Evolutionary conservation across 1,140 invertebrate genomes (phyloP).

Genomic region (Semibalanus balanoides): DNA sequence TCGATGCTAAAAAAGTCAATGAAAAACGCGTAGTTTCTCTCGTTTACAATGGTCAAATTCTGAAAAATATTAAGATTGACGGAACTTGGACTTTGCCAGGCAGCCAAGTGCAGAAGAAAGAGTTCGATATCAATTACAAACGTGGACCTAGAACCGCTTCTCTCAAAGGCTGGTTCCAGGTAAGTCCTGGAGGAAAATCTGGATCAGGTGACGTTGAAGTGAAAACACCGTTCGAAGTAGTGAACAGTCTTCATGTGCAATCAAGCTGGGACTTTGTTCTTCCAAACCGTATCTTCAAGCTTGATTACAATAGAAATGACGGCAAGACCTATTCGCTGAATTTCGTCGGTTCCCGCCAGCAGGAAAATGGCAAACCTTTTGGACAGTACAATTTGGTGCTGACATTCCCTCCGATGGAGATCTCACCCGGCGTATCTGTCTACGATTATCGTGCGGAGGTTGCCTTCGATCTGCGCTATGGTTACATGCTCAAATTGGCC

Average conservation of each 20-base stretch:
- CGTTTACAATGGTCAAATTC: neutral
- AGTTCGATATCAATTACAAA: neutral
- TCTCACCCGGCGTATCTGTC: neutral
- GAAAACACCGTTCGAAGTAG: neutral
- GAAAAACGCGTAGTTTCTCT: neutral
- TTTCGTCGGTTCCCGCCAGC: neutral
- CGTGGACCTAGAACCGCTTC: neutral
- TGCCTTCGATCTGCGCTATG: neutral
- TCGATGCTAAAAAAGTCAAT: neutral
- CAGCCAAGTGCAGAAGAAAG: neutral
- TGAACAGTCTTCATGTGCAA: neutral
- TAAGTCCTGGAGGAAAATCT: neutral
- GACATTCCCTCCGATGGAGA: neutral
- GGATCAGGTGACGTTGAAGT: neutral
- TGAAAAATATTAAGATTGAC: neutral
- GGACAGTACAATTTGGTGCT: neutral
- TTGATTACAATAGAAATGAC: neutral
- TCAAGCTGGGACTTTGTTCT: neutral
- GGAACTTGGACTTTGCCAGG: neutral
- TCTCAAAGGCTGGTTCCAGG: neutral
- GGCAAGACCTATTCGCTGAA: neutral
- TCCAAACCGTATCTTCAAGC: neutral
- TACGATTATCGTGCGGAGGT: neutral
- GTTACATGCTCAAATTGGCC: neutral
- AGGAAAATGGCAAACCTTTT: neutral